phyloP scores from a whole-genome alignment of 1,140 invertebrate genomes.

The Lordiphosa stackelbergi region DNA sequence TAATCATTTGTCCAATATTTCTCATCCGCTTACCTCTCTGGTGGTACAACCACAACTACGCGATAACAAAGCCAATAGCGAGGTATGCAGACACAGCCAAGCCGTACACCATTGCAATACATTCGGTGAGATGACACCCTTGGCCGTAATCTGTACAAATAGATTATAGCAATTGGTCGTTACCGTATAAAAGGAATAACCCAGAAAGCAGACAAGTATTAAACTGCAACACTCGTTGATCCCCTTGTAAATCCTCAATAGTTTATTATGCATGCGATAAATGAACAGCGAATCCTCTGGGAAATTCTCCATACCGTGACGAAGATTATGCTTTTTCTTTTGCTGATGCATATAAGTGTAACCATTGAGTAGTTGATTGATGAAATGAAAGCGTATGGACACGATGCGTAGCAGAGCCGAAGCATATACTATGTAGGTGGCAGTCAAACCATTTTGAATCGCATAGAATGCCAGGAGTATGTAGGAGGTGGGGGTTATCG shows the following conservation, averaged over 20 bases:
- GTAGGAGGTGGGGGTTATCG: slow-evolving; percentile 54
- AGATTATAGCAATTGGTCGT: slow-evolving; percentile 74
- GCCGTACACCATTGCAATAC: slow-evolving; percentile 66
- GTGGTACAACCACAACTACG: slow-evolving; percentile 63
- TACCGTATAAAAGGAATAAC: slow-evolving; percentile 75
- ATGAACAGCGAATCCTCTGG: slow-evolving; percentile 67
- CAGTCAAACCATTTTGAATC: slow-evolving; percentile 59
- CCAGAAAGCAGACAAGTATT: slow-evolving; percentile 68
- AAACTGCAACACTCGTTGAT: slow-evolving; percentile 71
- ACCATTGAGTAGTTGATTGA: slow-evolving; percentile 56
- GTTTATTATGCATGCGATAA: slow-evolving; percentile 70
- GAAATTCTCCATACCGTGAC: slow-evolving; percentile 54
- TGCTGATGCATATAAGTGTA: slow-evolving; percentile 58
- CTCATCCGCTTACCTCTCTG: slow-evolving; percentile 43
- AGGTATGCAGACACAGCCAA: slow-evolving; percentile 59
- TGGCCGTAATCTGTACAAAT: slow-evolving; percentile 70
- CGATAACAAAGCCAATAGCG: slow-evolving; percentile 55
- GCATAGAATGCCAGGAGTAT: slow-evolving; percentile 63
- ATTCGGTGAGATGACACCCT: slow-evolving; percentile 45
- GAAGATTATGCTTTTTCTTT: slow-evolving; percentile 9
- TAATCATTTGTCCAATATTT: slow-evolving; percentile 12
- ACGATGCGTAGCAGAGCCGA: slow-evolving; percentile 59
- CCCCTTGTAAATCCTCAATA: slow-evolving; percentile 64
- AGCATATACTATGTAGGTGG: slow-evolving; percentile 67
- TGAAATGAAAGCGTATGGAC: slow-evolving; percentile 55